phyloP scores from a whole-genome alignment of 1,140 invertebrate genomes.

The Ips typographus region DNA sequence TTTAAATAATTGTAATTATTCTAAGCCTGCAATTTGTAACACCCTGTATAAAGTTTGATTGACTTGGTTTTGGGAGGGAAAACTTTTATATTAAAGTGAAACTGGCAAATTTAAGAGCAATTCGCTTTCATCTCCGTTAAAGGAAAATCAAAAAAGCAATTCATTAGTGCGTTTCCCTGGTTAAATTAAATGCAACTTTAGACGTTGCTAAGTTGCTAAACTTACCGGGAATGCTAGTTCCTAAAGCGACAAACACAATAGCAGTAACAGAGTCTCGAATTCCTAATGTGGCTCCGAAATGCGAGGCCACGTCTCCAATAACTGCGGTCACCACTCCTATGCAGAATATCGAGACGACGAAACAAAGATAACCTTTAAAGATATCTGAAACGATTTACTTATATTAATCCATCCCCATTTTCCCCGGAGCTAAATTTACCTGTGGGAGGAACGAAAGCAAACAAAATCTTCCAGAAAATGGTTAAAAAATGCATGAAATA shows the following conservation, averaged over 20 bases:
- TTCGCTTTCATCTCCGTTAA: too few relatives aligned
- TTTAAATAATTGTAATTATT: too few relatives aligned
- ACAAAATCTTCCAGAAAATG: slow-evolving; percentile 96
- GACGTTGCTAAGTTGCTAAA: neutral
- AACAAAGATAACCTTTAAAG: slow-evolving; percentile 89
- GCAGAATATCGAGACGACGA: slow-evolving; percentile 86
- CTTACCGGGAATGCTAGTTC: slow-evolving; percentile 94
- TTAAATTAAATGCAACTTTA: too few relatives aligned
- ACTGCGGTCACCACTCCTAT: slow-evolving; percentile 94
- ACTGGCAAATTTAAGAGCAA: too few relatives aligned
- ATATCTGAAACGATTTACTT: slow-evolving; percentile 60
- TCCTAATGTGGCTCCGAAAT: slow-evolving; percentile 97
- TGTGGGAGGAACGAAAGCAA: slow-evolving; percentile 97
- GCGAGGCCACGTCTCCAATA: slow-evolving; percentile 94
- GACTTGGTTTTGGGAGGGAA: too few relatives aligned
- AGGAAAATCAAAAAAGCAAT: too few relatives aligned
- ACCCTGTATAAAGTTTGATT: too few relatives aligned
- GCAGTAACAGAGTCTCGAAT: slow-evolving; percentile 96
- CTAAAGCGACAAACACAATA: slow-evolving; percentile 93
- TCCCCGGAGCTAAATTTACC: slow-evolving; percentile 62
- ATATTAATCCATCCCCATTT: neutral
- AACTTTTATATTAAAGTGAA: too few relatives aligned
- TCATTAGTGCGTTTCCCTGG: too few relatives aligned
- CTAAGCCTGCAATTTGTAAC: too few relatives aligned
- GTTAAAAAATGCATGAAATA: slow-evolving; percentile 96